Base-by-base conservation (phyloP, 1,140 invertebrate genomes). In the Aphelenchoides fujianensis region DNA sequence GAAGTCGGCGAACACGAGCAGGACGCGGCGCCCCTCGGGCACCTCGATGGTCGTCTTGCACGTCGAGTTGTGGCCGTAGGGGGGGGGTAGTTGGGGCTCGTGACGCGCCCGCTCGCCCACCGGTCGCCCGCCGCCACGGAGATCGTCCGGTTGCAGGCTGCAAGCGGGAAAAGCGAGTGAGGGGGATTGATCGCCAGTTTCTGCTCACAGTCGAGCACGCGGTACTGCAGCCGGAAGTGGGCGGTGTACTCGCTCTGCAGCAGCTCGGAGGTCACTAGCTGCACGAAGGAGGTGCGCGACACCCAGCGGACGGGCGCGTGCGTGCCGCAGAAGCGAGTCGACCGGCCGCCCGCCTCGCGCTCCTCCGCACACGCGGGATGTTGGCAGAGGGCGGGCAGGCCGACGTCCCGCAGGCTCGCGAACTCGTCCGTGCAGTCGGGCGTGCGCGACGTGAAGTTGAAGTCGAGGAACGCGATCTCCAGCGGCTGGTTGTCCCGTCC, bases 361-460 rank as follows among this genome's bases (percentile, higher is more conserved):
- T 73, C 67, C 28, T 48, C 71, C 9, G 79, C 72, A 68, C 80
- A 82, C 7, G 80, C 73, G 7, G 80, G 80, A 75, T 82, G 80
- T 34, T 81, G 36, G 64, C 80, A 82, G 37, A 84, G 72, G 23
- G 68, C 71, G 28, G 73, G 9, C 2, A 63, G 66, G 19, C 80
- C 80, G 34, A 84, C 80, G 48, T 82, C 82, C 2, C 80, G 69
- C 28, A 82, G 73, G 71, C 84, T 82, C 2, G 82, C 3, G 41
- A 66, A 82, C 19, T 83, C 74, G 31, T 84, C 76, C 2, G 72
- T 54, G 66, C 80, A 82, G n/a, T 83, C 74, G 16, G 59, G 28
- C 48, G 59, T 74, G 0, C 35, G 63, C 0, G 80, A 77, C 1
- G 76, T 72, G 34, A 84, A 77, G 27, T 73, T 82, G 68, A 82